These are phyloP conservation scores for Cantharis lateralis DNA, from an alignment of 2,888 invertebrate genomes.

Conservation along the genomic window DNA sequence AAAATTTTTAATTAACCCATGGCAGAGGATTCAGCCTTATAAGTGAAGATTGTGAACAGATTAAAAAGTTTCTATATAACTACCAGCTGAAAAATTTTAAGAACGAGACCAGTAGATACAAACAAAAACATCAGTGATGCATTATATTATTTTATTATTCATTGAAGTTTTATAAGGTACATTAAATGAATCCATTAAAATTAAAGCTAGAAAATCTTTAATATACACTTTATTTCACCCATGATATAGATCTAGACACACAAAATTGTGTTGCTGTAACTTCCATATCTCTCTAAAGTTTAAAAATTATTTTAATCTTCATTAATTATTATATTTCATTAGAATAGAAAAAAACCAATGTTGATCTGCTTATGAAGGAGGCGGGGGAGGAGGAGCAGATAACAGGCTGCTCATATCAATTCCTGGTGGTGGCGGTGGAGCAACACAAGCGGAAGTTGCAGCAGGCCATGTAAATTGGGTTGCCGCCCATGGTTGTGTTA, in stretches of 20 bases:
- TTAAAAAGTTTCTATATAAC: too few species aligned
- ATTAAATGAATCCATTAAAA: not conserved
- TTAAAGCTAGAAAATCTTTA: not conserved
- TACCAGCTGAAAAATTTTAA: too few species aligned
- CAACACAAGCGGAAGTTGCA: slow-evolving; percentile 54
- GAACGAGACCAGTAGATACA: too few species aligned
- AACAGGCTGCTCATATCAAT: slow-evolving; percentile 62
- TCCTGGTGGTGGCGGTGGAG: slow-evolving; percentile 58
- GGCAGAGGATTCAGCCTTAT: too few species aligned
- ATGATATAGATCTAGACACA: not conserved
- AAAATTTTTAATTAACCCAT: too few species aligned
- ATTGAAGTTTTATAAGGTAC: not conserved
- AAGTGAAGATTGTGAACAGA: too few species aligned
- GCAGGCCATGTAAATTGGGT: slow-evolving; percentile 58
- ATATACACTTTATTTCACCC: not conserved
- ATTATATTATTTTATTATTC: not conserved
- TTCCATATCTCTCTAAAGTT: not conserved
- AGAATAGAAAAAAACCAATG: not conserved
- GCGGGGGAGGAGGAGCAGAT: slow-evolving; percentile 73
- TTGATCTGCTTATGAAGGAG: slow-evolving; percentile 53
- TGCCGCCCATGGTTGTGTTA: slow-evolving; percentile 44
- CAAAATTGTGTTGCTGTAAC: not conserved
- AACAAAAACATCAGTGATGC: not conserved
- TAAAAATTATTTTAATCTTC: not conserved
- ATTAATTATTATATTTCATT: not conserved